These are phyloP conservation scores for Spicauda simplicius DNA, from an alignment of 2,888 invertebrate genomes.

Conservation along the genomic window DNA sequence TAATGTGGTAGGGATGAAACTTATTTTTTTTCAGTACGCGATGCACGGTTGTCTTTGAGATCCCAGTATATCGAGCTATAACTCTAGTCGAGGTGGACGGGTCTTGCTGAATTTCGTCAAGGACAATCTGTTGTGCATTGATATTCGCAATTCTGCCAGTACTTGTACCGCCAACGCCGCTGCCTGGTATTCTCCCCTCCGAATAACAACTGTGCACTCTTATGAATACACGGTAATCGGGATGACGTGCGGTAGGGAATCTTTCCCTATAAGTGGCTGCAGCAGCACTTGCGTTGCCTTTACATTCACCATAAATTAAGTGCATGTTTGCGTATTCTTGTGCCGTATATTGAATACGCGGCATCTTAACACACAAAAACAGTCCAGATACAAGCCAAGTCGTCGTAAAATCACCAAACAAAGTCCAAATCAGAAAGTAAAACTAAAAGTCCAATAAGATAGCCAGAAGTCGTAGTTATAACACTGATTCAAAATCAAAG, in stretches of 20 bases:
- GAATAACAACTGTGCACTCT: slow-evolving; percentile 41
- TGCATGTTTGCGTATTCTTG: slow-evolving; percentile 34
- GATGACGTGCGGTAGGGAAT: slow-evolving; percentile 43
- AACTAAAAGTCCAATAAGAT: slow-evolving; percentile 21
- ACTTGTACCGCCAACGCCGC: slow-evolving; percentile 25
- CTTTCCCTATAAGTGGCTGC: slow-evolving; percentile 44
- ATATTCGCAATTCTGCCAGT: slow-evolving; percentile 23
- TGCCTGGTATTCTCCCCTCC: slow-evolving; percentile 42
- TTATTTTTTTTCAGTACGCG: slow-evolving; percentile 27
- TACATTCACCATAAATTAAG: slow-evolving; percentile 36
- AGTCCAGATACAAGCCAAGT: slow-evolving; percentile 29
- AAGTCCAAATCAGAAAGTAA: slow-evolving; percentile 29
- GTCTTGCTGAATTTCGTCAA: slow-evolving; percentile 35
- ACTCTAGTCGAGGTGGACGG: slow-evolving; percentile 34
- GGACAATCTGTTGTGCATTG: slow-evolving; percentile 31
- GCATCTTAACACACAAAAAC: slow-evolving; percentile 26
- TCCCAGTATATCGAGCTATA: slow-evolving; percentile 21
- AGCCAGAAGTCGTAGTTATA: slow-evolving; percentile 28
- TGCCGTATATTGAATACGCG: slow-evolving; percentile 33
- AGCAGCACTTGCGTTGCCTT: slow-evolving; percentile 37
- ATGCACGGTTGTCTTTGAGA: slow-evolving; percentile 30
- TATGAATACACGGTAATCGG: slow-evolving; percentile 43
- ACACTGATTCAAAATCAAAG: slow-evolving; percentile 29
- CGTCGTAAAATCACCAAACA: slow-evolving; percentile 32
- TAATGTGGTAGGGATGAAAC: slow-evolving; percentile 39